Conservation (phyloP, 2,797 vertebrate genomes). For the Xenops minutus region DNA sequence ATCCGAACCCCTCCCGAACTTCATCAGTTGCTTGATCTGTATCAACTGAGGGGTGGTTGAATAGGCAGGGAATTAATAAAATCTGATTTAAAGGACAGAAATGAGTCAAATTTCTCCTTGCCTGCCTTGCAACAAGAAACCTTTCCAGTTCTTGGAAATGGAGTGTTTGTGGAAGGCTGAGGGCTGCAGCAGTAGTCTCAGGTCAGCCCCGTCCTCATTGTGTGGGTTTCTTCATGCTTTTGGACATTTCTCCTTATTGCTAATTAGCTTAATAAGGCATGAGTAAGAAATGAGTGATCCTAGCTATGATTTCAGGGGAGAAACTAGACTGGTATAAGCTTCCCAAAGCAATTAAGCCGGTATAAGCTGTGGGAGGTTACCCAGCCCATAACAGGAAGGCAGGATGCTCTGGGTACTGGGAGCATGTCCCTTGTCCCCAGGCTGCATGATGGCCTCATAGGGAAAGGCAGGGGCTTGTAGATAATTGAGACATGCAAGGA, state of each 20-base stretch:
- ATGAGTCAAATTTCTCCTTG: neutral
- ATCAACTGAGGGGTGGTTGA: neutral
- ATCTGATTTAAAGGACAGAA: neutral
- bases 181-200: neutral
- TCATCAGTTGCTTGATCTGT: neutral
- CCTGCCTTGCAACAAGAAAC: neutral
- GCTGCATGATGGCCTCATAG: neutral
- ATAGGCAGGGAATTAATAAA: neutral
- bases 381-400: rapidly evolving
- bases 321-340: neutral
- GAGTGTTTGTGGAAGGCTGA: neutral
- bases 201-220: neutral
- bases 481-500: neutral
- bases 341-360: neutral
- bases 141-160: neutral
- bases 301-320: neutral
- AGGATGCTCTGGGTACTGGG: neutral
- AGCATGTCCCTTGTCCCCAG: neutral
- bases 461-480: neutral
- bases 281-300: neutral
- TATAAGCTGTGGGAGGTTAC: neutral
- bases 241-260: neutral
- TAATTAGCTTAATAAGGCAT: neutral
- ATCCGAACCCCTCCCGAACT: neutral
- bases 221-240: neutral